These are phyloP conservation scores for Scaptomyza reducta DNA, from an alignment of 2,888 invertebrate genomes.

Conservation along the genomic window DNA sequence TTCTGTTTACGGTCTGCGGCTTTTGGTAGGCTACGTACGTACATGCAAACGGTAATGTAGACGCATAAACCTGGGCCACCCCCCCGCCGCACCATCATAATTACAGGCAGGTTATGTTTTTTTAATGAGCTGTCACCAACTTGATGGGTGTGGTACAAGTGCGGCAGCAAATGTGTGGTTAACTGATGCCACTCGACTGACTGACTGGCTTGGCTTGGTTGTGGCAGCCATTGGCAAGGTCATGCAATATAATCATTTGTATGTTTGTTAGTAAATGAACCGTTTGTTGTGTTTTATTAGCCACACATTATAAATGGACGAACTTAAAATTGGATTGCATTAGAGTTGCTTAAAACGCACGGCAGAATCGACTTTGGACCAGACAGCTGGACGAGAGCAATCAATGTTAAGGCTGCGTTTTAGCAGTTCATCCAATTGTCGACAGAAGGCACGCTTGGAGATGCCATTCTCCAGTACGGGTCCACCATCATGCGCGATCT, in stretches of 20 bases:
- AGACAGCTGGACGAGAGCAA: not conserved
- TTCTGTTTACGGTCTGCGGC: slow-evolving; percentile 38
- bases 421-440: slow-evolving; percentile 31
- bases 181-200: slow-evolving; percentile 14
- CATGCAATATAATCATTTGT: not conserved
- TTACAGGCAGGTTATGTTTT: slow-evolving; percentile 68
- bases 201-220: not conserved
- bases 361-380: not conserved
- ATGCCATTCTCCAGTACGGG: slow-evolving; percentile 41
- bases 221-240: slow-evolving; percentile 28
- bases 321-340: slow-evolving; percentile 8
- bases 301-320: slow-evolving; percentile 9
- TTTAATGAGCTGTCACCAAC: slow-evolving; percentile 66
- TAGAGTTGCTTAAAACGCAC: slow-evolving; percentile 8
- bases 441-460: slow-evolving; percentile 34
- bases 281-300: slow-evolving; percentile 25
- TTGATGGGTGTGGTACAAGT: slow-evolving; percentile 5
- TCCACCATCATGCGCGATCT: slow-evolving; percentile 9
- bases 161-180: not conserved
- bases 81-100: slow-evolving; percentile 46
- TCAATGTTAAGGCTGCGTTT: slow-evolving; percentile 24
- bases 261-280: not conserved
- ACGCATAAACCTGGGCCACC: slow-evolving; percentile 16
- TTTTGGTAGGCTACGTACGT: slow-evolving; percentile 9
- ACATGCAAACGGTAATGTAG: slow-evolving; percentile 18